These are phyloP conservation scores for Mactromeris polynyma DNA, from an alignment of 2,888 invertebrate species.

Conservation along the genomic window DNA sequence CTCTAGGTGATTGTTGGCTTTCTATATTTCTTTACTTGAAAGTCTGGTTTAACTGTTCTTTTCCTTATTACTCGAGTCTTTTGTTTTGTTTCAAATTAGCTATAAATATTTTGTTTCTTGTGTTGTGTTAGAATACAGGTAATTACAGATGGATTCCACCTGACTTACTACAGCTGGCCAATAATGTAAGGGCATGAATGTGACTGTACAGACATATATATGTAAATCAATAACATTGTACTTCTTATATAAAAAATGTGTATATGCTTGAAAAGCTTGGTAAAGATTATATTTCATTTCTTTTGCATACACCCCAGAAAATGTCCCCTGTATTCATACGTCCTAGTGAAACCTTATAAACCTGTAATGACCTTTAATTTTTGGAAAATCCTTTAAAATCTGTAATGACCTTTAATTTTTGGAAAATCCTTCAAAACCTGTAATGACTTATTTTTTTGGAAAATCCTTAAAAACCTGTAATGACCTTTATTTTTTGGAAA, in stretches of 20 bases:
- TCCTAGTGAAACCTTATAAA: no score
- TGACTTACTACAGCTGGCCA: slow-evolving; percentile 50
- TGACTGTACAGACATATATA: neutral
- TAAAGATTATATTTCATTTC: neutral
- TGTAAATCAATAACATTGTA: neutral
- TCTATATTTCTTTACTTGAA: neutral
- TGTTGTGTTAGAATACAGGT: slow-evolving; percentile 60
- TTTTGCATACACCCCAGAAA: no score
- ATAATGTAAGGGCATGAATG: slow-evolving; percentile 57
- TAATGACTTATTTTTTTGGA: no score
- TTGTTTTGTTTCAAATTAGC: neutral
- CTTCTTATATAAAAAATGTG: neutral
- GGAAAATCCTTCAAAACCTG: no score
- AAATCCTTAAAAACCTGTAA: no score
- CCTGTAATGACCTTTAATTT: no score
- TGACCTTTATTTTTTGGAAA: no score
- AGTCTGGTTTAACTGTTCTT: neutral
- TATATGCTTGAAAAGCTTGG: neutral
- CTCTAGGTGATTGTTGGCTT: neutral
- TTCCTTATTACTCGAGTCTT: neutral
- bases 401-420: no score
- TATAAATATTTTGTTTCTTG: slow-evolving; percentile 36
- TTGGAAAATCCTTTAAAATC: no score
- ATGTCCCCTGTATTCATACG: no score
- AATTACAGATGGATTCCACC: slow-evolving; percentile 63